A percentile compares a stretch with the other conserved stretches of the same genome.
These are phyloP conservation scores for Halisarca cf. caerulea DNA, from an alignment of 37 sponge, comb jelly and placozoan genomes.

Conservation along the genomic window DNA sequence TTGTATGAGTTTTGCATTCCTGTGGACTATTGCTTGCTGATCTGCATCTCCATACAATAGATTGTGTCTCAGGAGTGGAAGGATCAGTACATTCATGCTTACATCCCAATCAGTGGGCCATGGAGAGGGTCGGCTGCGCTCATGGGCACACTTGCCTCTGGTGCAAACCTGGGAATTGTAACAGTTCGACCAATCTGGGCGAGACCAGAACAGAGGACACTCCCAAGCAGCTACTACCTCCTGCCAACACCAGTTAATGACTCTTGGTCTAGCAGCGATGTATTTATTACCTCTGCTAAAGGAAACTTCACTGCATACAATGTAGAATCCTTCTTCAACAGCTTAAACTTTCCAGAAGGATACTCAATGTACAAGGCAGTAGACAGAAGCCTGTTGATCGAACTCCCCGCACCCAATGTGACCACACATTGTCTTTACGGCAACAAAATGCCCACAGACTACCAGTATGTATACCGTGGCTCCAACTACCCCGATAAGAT, in stretches of 20 bases:
- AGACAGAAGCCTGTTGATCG: slow-evolving; percentile 7
- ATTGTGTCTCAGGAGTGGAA: slow-evolving; percentile 86
- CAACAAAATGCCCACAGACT: slow-evolving; percentile 42
- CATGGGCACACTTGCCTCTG: slow-evolving; percentile 61
- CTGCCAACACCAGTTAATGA: slow-evolving; percentile 57
- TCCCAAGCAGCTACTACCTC: slow-evolving; percentile 59
- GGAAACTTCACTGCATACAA: slow-evolving; percentile 81
- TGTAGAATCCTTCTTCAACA: slow-evolving; percentile 66
- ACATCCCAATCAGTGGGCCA: slow-evolving; percentile 80
- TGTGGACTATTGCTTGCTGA: neutral
- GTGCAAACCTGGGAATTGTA: slow-evolving; percentile 69
- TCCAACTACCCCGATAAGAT: slow-evolving; percentile 11
- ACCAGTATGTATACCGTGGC: slow-evolving; percentile 31
- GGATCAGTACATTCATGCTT: slow-evolving; percentile 78
- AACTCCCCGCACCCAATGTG: slow-evolving; percentile 72
- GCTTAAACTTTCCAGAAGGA: slow-evolving; percentile 53
- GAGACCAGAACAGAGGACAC: slow-evolving; percentile 50
- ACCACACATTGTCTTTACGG: slow-evolving; percentile 82
- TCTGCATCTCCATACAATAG: too few species aligned
- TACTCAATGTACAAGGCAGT: slow-evolving; percentile 64
- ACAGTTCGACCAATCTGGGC: slow-evolving; percentile 40
- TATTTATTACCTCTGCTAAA: slow-evolving; percentile 46
- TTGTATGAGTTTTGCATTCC: too few species aligned
- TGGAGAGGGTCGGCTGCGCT: slow-evolving; percentile 84
- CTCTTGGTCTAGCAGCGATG: slow-evolving; percentile 44